These are phyloP conservation scores for Zonitis immaculata DNA, from an alignment of 2,888 invertebrate species.

Conservation along the genomic window DNA sequence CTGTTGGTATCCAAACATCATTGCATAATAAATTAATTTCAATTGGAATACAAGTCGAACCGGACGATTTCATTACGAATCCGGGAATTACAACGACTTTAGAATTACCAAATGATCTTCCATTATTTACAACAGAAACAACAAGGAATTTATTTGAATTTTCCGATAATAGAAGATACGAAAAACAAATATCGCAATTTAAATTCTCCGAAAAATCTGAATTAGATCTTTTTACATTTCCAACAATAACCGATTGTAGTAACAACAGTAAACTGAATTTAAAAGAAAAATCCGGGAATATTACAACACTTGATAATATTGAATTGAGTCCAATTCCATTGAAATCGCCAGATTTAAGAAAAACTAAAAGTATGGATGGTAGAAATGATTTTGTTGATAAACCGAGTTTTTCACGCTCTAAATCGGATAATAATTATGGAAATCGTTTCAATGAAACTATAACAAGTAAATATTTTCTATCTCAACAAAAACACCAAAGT, in stretches of 20 bases:
- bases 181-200: not conserved
- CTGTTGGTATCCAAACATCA: conserved; percentile 5
- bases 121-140: not conserved
- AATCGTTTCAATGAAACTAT: not conserved
- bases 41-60: conserved; percentile 3
- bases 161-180: not conserved
- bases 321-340: not conserved
- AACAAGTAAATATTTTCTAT: not conserved
- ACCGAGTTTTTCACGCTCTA: not conserved
- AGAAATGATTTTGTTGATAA: not conserved
- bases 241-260: too few species aligned
- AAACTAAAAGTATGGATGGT: not conserved
- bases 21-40: not conserved
- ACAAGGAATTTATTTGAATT: not conserved
- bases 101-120: conserved; percentile 2
- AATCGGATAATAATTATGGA: not conserved
- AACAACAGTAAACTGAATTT: not conserved
- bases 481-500: not conserved
- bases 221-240: not conserved
- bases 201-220: not conserved
- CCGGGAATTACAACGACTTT: not conserved
- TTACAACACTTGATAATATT: not conserved
- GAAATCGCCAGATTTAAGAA: not conserved
- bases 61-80: not conserved
- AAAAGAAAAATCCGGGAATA: not conserved